Percentiles rank a stretch among this genome's conserved stretches.
Conservation (phyloP, 2,797 vertebrate genomes). For the Gephyroberyx darwinii region DNA sequence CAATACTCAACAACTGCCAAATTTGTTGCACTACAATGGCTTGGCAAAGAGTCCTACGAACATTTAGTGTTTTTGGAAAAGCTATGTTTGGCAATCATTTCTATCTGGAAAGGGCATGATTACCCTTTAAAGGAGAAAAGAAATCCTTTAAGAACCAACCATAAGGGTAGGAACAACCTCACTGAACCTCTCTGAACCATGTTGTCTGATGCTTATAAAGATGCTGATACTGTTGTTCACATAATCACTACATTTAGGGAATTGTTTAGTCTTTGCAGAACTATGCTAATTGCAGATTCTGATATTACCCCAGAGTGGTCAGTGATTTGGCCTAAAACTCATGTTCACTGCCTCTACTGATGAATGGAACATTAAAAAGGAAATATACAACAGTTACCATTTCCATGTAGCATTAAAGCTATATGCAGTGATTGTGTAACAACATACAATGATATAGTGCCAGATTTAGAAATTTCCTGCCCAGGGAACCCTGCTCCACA, state of each 20-base stretch:
- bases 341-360: constrained; percentile 60
- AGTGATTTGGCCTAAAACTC: constrained; percentile 49
- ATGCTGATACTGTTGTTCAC: constrained; percentile 44
- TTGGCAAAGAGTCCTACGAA: constrained; percentile 44
- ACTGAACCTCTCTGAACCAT: constrained; percentile 41
- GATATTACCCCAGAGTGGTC: constrained; percentile 54
- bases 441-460: constrained; percentile 66
- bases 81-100: constrained; percentile 46
- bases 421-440: constrained; percentile 60
- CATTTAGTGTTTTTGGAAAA: constrained; percentile 43
- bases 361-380: constrained; percentile 46
- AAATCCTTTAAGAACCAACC: constrained; percentile 43
- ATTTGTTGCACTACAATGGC: constrained; percentile 46
- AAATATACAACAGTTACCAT: constrained; percentile 63
- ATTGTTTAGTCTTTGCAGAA: constrained; percentile 64
- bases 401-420: constrained; percentile 48
- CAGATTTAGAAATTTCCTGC: constrained; percentile 71
- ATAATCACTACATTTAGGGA: constrained; percentile 47
- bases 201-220: constrained; percentile 43
- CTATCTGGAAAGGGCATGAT: constrained; percentile 42
- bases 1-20: constrained; percentile 26
- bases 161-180: constrained; percentile 44
- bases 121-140: constrained; percentile 37
- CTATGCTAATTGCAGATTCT: constrained; percentile 64
- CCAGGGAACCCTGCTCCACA: constrained; percentile 68